These are phyloP conservation scores for Dipodomys ordii DNA, from an alignment of 2,113 vertebrate genomes.

Conservation along the genomic window DNA sequence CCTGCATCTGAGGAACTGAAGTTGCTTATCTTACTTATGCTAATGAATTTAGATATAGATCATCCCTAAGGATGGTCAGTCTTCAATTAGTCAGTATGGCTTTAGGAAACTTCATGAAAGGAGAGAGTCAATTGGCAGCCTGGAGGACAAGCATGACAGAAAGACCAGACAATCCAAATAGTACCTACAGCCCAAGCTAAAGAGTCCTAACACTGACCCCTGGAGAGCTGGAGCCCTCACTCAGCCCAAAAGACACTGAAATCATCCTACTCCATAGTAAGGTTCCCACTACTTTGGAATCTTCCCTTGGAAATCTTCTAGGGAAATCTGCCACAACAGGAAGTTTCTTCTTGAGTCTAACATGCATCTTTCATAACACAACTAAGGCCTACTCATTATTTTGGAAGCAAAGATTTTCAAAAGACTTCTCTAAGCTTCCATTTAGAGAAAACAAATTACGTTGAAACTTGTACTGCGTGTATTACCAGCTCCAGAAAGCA, in stretches of 20 bases:
- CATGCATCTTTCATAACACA: not conserved
- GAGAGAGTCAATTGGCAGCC: too few species aligned
- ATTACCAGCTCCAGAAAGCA: not conserved
- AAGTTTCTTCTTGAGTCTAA: constrained; percentile 14
- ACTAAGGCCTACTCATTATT: not conserved
- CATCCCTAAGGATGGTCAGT: not conserved
- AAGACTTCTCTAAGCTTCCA: not conserved
- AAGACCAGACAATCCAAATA: not conserved
- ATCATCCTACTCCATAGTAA: not conserved
- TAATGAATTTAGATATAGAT: not conserved
- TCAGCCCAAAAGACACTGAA: not conserved
- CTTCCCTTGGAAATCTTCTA: not conserved
- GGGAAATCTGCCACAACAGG: not conserved
- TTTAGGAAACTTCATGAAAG: not conserved
- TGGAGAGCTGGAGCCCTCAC: not conserved
- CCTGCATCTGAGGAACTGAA: not conserved
- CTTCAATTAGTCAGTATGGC: too few species aligned
- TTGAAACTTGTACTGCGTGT: constrained; percentile 7
- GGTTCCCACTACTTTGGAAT: not conserved
- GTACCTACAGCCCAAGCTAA: too few species aligned
- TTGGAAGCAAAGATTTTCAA: not conserved
- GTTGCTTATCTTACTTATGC: not conserved
- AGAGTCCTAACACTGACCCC: not conserved
- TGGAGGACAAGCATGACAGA: not conserved
- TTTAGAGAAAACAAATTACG: not conserved